Conservation (phyloP, 2,797 vertebrate genomes). For the Sciaenops ocellatus region DNA sequence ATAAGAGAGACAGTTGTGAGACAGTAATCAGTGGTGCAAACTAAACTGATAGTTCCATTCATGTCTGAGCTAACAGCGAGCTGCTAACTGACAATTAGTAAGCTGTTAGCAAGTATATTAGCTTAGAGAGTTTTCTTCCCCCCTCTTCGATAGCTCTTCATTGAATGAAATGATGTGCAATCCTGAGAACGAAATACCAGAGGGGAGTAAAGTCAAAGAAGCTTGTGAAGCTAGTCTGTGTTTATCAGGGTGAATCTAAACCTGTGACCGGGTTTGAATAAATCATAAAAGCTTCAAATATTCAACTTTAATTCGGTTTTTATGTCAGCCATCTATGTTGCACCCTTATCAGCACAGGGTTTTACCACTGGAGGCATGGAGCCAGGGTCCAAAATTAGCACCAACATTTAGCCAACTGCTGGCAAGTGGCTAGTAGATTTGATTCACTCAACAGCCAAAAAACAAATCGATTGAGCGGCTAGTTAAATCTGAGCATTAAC, state of each 20-base stretch:
- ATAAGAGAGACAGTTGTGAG: neutral
- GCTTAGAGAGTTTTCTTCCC: neutral
- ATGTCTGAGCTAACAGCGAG: neutral
- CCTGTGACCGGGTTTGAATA: slow-evolving; percentile 19
- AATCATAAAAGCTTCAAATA: slow-evolving; percentile 20
- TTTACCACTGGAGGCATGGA: slow-evolving; percentile 33
- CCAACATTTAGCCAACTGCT: too few relatives aligned
- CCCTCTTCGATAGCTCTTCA: neutral
- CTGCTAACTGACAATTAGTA: neutral
- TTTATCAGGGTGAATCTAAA: neutral
- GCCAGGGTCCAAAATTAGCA: neutral
- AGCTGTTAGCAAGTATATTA: neutral
- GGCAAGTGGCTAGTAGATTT: too few relatives aligned
- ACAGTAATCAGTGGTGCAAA: neutral
- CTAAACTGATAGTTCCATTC: neutral
- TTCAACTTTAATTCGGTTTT: slow-evolving; percentile 33
- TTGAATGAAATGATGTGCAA: neutral
- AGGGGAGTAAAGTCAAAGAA: neutral
- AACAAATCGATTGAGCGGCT: too few relatives aligned
- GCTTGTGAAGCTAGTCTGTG: neutral
- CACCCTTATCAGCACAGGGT: slow-evolving; percentile 38
- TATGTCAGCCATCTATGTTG: slow-evolving; percentile 12
- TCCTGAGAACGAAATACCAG: neutral
- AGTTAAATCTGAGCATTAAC: too few relatives aligned
- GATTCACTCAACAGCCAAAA: too few relatives aligned